Evolutionary conservation across 35 echinoderm and acorn worm species (phyloP).

Genomic region (Chiridota heheva): DNA sequence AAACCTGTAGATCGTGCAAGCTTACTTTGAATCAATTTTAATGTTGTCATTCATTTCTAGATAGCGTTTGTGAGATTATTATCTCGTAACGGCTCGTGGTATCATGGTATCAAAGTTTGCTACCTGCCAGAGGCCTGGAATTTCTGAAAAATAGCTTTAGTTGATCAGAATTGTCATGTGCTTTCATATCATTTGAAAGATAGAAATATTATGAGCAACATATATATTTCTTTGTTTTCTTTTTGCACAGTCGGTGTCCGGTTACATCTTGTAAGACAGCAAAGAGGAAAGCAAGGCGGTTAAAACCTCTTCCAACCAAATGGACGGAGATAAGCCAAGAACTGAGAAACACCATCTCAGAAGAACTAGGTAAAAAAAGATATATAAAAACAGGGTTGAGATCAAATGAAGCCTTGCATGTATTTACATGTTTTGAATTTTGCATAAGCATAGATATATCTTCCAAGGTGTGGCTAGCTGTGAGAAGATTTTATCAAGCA

Average conservation of each 20-base stretch:
- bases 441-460: not conserved
- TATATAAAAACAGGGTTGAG: not conserved
- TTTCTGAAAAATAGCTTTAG: no score
- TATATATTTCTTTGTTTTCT: slow-evolving; percentile 16
- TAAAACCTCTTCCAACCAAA: slow-evolving; percentile 88
- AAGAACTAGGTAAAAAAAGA: slow-evolving; percentile 87
- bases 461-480: not conserved
- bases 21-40: no score
- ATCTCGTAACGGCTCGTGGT: no score
- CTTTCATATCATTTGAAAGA: no score
- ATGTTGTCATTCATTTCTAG: no score
- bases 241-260: slow-evolving; percentile 70
- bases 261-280: slow-evolving; percentile 92
- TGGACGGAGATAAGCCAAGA: slow-evolving; percentile 90
- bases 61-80: no score
- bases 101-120: no score
- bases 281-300: slow-evolving; percentile 67
- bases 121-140: no score
- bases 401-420: not conserved
- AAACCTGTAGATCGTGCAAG: no score
- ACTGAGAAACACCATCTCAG: slow-evolving; percentile 70
- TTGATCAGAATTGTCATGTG: no score
- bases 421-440: not conserved
- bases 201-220: no score
- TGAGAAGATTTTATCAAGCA: not conserved